A percentile compares a stretch with the other conserved stretches of the same genome.
phyloP scores from a whole-genome alignment of 2,113 vertebrate genomes.

The Poecile atricapillus region DNA sequence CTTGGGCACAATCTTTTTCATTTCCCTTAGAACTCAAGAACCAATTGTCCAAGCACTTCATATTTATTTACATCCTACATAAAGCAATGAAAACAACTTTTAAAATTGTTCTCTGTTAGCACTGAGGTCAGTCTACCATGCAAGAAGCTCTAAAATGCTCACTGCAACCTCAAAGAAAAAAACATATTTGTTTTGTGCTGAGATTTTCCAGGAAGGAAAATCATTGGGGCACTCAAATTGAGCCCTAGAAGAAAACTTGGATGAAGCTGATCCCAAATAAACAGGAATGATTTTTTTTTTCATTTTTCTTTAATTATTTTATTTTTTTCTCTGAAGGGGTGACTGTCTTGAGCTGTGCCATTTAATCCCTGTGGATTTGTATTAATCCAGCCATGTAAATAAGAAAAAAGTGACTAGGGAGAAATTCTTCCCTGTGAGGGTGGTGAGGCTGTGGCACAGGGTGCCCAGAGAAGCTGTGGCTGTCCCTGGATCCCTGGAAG shows the following conservation, averaged over 20 bases:
- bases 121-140: background rate
- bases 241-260: background rate
- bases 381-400: background rate
- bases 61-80: background rate
- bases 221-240: background rate
- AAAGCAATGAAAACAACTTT: background rate
- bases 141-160: background rate
- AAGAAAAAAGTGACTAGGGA: background rate
- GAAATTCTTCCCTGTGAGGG: background rate
- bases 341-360: background rate
- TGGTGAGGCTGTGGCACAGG: background rate
- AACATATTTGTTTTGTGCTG: background rate
- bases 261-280: background rate
- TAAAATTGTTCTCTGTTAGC: background rate
- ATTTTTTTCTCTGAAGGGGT: background rate
- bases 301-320: background rate
- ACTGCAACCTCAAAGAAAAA: background rate
- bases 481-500: background rate
- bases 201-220: background rate
- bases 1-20: background rate
- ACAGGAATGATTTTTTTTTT: background rate
- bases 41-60: background rate
- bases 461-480: background rate
- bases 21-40: background rate
- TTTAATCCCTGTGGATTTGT: background rate